Percentiles rank a stretch among this genome's conserved stretches.
These are phyloP conservation scores for Sapayoa aenigma DNA, from an alignment of 2,113 vertebrate species.

Conservation along the genomic window DNA sequence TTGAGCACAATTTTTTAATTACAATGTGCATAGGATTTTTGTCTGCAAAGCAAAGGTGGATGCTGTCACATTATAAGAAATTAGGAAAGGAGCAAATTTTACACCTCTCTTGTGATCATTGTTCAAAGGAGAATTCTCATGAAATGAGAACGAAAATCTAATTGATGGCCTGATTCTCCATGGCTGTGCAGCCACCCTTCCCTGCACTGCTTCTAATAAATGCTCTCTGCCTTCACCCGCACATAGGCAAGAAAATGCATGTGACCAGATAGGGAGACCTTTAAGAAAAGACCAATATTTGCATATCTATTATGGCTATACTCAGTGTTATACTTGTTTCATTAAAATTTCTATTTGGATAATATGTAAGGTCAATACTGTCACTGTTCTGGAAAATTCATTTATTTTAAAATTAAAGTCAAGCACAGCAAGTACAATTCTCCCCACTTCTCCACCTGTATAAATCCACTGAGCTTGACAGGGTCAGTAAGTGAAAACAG, in stretches of 20 bases:
- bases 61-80: not conserved
- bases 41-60: constrained; percentile 7
- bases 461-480: not conserved
- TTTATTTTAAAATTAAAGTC: constrained; percentile 79
- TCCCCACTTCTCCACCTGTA: constrained; percentile 56
- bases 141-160: constrained; percentile 43
- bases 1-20: not conserved
- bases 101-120: constrained; percentile 20
- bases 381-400: constrained; percentile 82
- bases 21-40: not conserved
- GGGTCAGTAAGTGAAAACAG: not conserved
- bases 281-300: constrained; percentile 87
- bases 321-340: constrained; percentile 80
- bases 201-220: constrained; percentile 59
- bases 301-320: constrained; percentile 82
- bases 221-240: constrained; percentile 38
- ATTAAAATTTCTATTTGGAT: constrained; percentile 84
- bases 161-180: constrained; percentile 54
- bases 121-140: constrained; percentile 18
- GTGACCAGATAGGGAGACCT: constrained; percentile 78
- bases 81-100: constrained; percentile 26
- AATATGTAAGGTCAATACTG: constrained; percentile 84
- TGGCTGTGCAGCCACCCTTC: constrained; percentile 23
- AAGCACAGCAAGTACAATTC: constrained; percentile 64
- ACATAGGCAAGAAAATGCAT: constrained; percentile 61